A percentile compares a stretch with the other conserved stretches of the same genome.
Evolutionary conservation across 2,113 vertebrate genomes (phyloP).

Genomic region (Bujurquina vittata): DNA sequence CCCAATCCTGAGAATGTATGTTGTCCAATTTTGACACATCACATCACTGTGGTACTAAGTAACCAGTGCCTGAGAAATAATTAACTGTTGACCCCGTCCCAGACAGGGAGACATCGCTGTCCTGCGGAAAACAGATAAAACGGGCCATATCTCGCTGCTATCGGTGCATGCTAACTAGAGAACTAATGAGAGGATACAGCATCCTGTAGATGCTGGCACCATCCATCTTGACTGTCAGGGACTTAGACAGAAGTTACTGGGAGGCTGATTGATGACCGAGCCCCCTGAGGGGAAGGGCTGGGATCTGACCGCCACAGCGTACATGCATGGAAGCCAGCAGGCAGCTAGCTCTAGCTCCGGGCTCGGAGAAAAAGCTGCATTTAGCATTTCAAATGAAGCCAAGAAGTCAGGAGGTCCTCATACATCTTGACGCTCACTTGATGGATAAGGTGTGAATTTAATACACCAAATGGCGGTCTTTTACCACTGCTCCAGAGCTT

Average conservation of each 20-base stretch:
- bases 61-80: conserved; percentile 65
- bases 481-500: conserved; percentile 69
- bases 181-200: conserved; percentile 67
- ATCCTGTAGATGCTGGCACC: conserved; percentile 62
- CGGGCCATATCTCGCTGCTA: conserved; percentile 39
- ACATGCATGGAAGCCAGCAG: conserved; percentile 53
- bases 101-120: conserved; percentile 18
- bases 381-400: conserved; percentile 79
- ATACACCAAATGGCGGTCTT: conserved; percentile 65
- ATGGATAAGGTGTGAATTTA: conserved; percentile 79
- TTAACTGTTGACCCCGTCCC: conserved; percentile 60
- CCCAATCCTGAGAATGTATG: conserved; percentile 72
- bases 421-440: conserved; percentile 59
- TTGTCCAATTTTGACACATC: conserved; percentile 75
- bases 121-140: conserved; percentile 44
- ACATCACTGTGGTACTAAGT: conserved; percentile 60
- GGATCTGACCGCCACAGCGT: conserved; percentile 47
- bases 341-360: conserved; percentile 7
- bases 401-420: conserved; percentile 55
- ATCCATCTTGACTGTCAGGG: conserved; percentile 79
- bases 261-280: conserved; percentile 80
- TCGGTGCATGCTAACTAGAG: conserved; percentile 67
- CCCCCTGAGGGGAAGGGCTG: conserved; percentile 41
- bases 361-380: conserved; percentile 32
- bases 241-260: conserved; percentile 79